Evolutionary conservation across 1,140 invertebrate genomes (phyloP).

Genomic region (Trinorchestia longiramus): DNA sequence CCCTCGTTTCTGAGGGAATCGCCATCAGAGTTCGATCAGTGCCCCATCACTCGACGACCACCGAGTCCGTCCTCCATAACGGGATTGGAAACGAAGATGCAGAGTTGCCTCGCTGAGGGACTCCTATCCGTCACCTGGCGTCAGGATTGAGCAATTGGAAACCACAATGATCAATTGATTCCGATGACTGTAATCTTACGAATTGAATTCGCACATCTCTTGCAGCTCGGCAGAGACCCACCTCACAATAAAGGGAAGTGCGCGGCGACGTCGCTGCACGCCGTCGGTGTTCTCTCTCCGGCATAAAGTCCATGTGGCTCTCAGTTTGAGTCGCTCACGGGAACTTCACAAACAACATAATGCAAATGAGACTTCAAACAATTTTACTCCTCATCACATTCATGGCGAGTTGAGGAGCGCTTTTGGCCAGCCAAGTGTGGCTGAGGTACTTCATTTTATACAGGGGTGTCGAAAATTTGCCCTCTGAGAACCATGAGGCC

Average conservation of each 20-base stretch:
- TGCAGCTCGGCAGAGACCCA: not conserved
- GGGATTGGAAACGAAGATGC: slow-evolving; percentile 15
- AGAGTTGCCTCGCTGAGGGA: not conserved
- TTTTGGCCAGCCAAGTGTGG: not conserved
- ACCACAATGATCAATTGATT: slow-evolving; percentile 52
- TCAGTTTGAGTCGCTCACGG: not conserved
- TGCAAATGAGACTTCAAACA: slow-evolving; percentile 54
- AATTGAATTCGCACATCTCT: slow-evolving; percentile 34
- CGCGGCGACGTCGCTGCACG: not conserved
- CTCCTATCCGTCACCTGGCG: not conserved
- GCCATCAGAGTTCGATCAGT: slow-evolving; percentile 40
- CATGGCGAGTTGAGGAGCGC: not conserved
- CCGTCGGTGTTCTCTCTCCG: not conserved
- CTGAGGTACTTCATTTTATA: slow-evolving; percentile 38
- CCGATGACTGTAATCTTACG: slow-evolving; percentile 51
- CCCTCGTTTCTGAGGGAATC: not conserved
- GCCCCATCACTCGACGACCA: not conserved
- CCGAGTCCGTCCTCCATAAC: slow-evolving; percentile 41
- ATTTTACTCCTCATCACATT: slow-evolving; percentile 45
- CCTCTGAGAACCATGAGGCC: slow-evolving; percentile 51
- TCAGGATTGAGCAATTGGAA: slow-evolving; percentile 49
- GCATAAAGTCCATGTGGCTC: slow-evolving; percentile 6
- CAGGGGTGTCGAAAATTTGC: slow-evolving; percentile 32
- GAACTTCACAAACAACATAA: slow-evolving; percentile 55
- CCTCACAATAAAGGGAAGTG: slow-evolving; percentile 40